Conservation (phyloP, 2,113 vertebrate species). For the Sterna hirundo region DNA sequence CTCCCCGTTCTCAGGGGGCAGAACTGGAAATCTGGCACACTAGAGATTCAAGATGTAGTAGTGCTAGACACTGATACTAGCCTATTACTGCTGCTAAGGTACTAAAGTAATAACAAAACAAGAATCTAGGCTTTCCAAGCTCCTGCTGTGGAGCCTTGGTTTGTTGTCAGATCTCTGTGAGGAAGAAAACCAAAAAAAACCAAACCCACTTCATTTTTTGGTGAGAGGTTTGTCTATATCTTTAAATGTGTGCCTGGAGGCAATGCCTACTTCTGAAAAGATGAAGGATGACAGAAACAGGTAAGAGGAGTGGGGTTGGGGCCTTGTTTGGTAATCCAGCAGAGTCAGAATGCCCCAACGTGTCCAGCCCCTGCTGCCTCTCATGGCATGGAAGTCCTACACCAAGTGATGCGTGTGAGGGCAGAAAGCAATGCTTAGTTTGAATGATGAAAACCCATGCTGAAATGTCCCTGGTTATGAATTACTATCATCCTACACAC, state of each 20-base stretch:
- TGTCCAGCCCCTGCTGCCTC: neutral
- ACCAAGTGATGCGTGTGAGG: neutral
- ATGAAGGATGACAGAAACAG: neutral
- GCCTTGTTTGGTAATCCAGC: neutral
- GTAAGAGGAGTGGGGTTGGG: neutral
- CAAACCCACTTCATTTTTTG: neutral
- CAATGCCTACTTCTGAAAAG: neutral
- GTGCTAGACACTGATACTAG: neutral
- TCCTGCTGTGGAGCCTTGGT: neutral
- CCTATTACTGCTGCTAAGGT: neutral
- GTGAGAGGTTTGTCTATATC: neutral
- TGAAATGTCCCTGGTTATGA: neutral
- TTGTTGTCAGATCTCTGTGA: neutral
- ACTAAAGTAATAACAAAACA: neutral
- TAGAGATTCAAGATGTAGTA: neutral
- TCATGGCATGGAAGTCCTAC: neutral
- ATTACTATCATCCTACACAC: neutral
- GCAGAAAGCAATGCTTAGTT: neutral
- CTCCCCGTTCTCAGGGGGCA: neutral
- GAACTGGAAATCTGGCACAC: neutral
- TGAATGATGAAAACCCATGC: neutral
- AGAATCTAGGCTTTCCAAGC: neutral
- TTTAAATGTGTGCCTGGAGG: neutral
- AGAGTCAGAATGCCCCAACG: neutral
- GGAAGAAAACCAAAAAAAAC: neutral